Evolutionary conservation across 2,888 invertebrate species (phyloP).

Genomic region (Idaea aversata): DNA sequence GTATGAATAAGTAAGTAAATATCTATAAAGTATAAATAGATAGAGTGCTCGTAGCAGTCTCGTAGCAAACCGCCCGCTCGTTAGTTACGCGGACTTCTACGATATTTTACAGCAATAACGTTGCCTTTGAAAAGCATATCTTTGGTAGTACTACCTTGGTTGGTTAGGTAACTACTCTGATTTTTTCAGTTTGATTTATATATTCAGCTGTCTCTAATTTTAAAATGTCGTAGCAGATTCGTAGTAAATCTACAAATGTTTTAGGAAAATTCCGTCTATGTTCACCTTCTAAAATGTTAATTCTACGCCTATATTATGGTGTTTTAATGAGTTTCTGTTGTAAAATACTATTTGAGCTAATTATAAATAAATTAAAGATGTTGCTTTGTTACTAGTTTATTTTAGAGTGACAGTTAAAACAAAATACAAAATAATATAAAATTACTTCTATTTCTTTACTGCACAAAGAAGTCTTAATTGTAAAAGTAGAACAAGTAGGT

Average conservation of each 20-base stretch:
- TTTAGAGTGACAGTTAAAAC: no score
- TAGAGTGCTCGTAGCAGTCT: background rate
- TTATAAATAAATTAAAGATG: no score
- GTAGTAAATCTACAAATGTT: background rate
- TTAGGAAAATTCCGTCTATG: background rate
- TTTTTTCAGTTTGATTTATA: background rate
- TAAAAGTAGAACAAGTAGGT: no score
- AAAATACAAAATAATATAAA: no score
- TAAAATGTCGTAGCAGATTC: background rate
- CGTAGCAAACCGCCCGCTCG: background rate
- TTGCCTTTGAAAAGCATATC: background rate
- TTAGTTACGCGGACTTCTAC: background rate
- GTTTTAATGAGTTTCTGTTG: constrained; percentile 1
- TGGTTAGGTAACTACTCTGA: background rate
- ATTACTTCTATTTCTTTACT: no score
- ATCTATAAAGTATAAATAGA: background rate
- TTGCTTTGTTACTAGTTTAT: no score
- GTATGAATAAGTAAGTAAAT: background rate
- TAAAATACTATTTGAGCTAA: no score
- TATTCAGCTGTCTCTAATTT: background rate
- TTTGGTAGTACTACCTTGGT: background rate
- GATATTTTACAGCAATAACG: background rate
- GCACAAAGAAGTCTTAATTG: no score
- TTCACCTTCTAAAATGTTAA: background rate
- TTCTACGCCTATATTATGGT: background rate